Evolutionary conservation across 2,797 vertebrate species (phyloP), one percentile per base, ranked within the genome.

Genomic region (Tachyglossus aculeatus): DNA sequence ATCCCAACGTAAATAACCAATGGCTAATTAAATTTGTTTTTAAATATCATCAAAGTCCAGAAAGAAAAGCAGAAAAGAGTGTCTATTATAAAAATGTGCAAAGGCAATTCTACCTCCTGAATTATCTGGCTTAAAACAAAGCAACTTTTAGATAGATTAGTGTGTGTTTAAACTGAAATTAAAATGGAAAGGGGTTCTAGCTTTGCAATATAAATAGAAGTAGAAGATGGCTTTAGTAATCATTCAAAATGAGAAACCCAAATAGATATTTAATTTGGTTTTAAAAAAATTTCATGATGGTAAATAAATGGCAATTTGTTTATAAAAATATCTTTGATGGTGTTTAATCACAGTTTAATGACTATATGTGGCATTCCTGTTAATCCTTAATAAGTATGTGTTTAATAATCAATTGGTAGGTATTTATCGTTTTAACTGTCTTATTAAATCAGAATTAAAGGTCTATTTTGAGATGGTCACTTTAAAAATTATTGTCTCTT

Each of bases 221-320:
- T 84, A 57, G 63, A 80, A 87, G 80, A 71, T 83, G 87, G 67
- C 73, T 88, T 86, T 85, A 69, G 82, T 86, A 88, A 72, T 74
- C 81, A 82, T 86, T 79, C 88, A 88, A 83, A 78, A 83, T 69
- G 75, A 75, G 69, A 86, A 52, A 56, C 81, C 75, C 27, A 70
- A 89, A 90, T 76, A 79, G 88, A 89, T 89, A 87, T 90, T 91
- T 89, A 92, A 93, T 91, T 93, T 85, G 90, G 87, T 81, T 78
- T 87, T 85, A 83, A 79, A 88, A 87, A 82, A 88, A 86, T 88
- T 86, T 74, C 68, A 74, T 68, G 77, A 74, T 0, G 1, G 88
- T 81, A 92, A 92, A 91, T 92, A 93, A 91, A 90, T 83, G 86
- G 86, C 71, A 83, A 88, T 84, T 86, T 83, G 86, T 88, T 91